Base-by-base conservation (phyloP, 2,113 vertebrate genomes). In the Ochotona princeps region DNA sequence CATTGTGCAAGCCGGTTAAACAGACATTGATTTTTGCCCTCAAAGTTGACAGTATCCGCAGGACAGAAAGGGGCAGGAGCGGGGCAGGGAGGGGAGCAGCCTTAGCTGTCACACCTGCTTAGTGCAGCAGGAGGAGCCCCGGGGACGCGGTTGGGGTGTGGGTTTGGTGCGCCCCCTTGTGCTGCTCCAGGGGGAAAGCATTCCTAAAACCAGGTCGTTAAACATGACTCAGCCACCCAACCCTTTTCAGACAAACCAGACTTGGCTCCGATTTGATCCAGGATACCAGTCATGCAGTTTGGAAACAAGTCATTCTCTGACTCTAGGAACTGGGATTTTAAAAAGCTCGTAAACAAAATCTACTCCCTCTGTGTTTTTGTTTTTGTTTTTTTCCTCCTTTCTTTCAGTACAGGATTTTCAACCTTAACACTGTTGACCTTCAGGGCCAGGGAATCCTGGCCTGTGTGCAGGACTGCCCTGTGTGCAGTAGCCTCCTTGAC, bases 131-230 rank as follows among this genome's bases (percentile, higher is more conserved):
- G 73, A 15, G 26, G 63, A 23, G 13, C 0, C 12, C 5, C 12
- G 18, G 80, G 7, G 49, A 13, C 0, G 13, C 26, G 18, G 13
- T 18, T 6, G 38, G 38, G 60, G 38, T 13, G 10, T 3, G 38
- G 73, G 69, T 8, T 18, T 93, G 86, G 91, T 35, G 67, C 94
- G 67, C 96, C 97, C 95, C 67, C 96, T 95, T 91, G 94, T 95
- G 97, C 17, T 91, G 65, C 28, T 44, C 86, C 8, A 25, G n/a
- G 28, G 57, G 30, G 73, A 67, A 92, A 51, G 75, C 76, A 85
- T 25, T 75, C 54, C 66, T 57, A 78, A 6, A n/a, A 60, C 75
- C 7, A 20, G 35, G 70, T 65, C 0, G 7, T 51, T 32, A 32
- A 81, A 54, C 26, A 28, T 26, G 2, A 4, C 78, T 54, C 63